Conservation (phyloP, 2,888 invertebrate genomes). For the Chrysolina americana region DNA sequence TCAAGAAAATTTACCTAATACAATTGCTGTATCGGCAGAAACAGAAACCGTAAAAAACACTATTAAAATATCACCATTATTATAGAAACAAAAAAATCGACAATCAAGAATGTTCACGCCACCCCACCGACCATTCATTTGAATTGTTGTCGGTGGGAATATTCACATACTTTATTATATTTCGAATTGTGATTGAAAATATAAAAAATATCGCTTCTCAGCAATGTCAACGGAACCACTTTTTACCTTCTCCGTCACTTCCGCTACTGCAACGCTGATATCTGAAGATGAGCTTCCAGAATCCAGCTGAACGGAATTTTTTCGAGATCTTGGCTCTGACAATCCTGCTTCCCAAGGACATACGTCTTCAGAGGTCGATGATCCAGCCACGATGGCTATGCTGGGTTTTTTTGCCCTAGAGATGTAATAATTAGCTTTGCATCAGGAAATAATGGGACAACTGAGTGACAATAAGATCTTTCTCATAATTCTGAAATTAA, state of each 20-base stretch:
- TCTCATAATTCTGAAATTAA: neutral
- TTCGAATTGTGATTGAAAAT: neutral
- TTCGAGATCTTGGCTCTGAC: slow-evolving; percentile 69
- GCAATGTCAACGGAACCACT: neutral
- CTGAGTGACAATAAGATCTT: neutral
- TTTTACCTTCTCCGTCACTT: slow-evolving; percentile 57
- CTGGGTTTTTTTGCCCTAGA: slow-evolving; percentile 68
- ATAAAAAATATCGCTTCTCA: neutral
- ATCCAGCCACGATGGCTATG: slow-evolving; percentile 66
- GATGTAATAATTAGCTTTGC: neutral
- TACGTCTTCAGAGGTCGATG: slow-evolving; percentile 72
- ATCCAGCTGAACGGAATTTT: slow-evolving; percentile 79
- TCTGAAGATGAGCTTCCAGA: slow-evolving; percentile 85
- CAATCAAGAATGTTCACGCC: too few relatives aligned
- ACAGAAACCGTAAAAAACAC: too few relatives aligned
- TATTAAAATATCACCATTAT: too few relatives aligned
- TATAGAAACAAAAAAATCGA: too few relatives aligned
- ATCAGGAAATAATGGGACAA: neutral
- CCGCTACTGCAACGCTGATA: slow-evolving; percentile 73
- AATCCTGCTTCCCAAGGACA: slow-evolving; percentile 73
- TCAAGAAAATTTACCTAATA: too few relatives aligned
- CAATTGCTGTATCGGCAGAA: too few relatives aligned
- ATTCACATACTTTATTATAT: neutral
- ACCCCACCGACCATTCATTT: too few relatives aligned
- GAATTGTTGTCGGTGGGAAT: too few relatives aligned